Evolutionary conservation across 2,797 vertebrate species (phyloP).

Genomic region (Ptychadena robeensis): DNA sequence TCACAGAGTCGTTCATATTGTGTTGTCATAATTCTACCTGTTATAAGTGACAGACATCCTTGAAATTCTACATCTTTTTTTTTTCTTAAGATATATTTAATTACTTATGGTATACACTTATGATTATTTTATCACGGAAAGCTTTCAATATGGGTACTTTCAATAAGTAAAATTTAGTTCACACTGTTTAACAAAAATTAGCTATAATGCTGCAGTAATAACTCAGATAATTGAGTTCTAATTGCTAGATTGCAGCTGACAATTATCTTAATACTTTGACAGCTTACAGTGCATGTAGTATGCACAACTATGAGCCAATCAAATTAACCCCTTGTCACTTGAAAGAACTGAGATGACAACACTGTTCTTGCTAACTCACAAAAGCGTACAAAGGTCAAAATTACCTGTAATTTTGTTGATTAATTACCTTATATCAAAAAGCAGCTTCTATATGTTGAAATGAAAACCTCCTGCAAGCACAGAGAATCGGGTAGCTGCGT

Average conservation of each 20-base stretch:
- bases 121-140: slow-evolving; percentile 53
- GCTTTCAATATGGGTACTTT: slow-evolving; percentile 55
- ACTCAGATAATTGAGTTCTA: slow-evolving; percentile 60
- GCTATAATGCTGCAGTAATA: slow-evolving; percentile 59
- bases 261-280: slow-evolving; percentile 63
- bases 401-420: slow-evolving; percentile 44
- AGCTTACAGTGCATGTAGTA: slow-evolving; percentile 59
- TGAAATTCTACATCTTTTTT: slow-evolving; percentile 19
- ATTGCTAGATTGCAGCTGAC: slow-evolving; percentile 62
- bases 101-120: slow-evolving; percentile 23
- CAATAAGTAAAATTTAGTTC: slow-evolving; percentile 53
- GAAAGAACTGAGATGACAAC: slow-evolving; percentile 48
- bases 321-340: slow-evolving; percentile 60
- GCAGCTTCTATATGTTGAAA: slow-evolving; percentile 10
- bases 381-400: slow-evolving; percentile 49
- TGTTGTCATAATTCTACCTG: neutral
- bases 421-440: slow-evolving; percentile 39
- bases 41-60: slow-evolving; percentile 19
- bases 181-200: slow-evolving; percentile 59
- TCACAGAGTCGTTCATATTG: neutral
- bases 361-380: slow-evolving; percentile 46
- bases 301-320: slow-evolving; percentile 61
- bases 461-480: neutral
- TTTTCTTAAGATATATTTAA: slow-evolving; percentile 9
- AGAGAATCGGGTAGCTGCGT: neutral